Percentiles rank a stretch among this genome's conserved stretches.
Conservation (phyloP, 1,140 invertebrate species). For the Apis cerana region DNA sequence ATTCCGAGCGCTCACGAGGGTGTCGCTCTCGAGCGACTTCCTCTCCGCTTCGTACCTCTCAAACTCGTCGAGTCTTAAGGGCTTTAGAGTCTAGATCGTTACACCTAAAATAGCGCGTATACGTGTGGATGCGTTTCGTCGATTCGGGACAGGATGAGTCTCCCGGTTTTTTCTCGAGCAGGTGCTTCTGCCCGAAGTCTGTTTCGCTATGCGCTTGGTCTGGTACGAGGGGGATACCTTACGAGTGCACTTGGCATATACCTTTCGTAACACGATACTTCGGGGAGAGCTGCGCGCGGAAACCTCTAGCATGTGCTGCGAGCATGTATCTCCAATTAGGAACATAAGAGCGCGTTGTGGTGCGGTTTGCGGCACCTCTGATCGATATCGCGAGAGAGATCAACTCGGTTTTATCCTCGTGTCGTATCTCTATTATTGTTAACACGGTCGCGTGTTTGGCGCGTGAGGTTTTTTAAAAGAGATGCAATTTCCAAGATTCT, state of each 20-base stretch:
- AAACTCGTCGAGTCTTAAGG: no score
- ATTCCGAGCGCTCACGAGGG: neutral
- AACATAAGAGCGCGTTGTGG: constrained; percentile 30
- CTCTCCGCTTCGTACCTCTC: no score
- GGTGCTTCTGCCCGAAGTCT: constrained; percentile 19
- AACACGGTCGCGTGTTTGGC: neutral
- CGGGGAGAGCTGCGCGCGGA: constrained; percentile 35
- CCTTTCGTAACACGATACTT: constrained; percentile 59
- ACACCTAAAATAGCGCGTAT: neutral
- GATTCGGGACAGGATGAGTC: no score
- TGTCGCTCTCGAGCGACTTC: neutral
- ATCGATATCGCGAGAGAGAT: constrained; percentile 30
- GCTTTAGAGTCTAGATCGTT: neutral
- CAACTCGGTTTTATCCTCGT: neutral
- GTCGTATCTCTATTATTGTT: neutral
- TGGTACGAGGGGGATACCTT: constrained; percentile 34
- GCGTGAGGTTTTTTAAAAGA: neutral
- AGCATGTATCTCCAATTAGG: constrained; percentile 51
- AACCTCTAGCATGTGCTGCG: constrained; percentile 44
- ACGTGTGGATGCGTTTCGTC: neutral
- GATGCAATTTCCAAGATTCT: neutral
- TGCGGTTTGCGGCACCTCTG: neutral
- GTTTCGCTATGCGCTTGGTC: constrained; percentile 30
- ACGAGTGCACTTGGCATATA: constrained; percentile 52
- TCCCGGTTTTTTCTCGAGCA: constrained; percentile 5